Conservation (phyloP, 2,888 invertebrate genomes). For the Lathronympha strigana region DNA sequence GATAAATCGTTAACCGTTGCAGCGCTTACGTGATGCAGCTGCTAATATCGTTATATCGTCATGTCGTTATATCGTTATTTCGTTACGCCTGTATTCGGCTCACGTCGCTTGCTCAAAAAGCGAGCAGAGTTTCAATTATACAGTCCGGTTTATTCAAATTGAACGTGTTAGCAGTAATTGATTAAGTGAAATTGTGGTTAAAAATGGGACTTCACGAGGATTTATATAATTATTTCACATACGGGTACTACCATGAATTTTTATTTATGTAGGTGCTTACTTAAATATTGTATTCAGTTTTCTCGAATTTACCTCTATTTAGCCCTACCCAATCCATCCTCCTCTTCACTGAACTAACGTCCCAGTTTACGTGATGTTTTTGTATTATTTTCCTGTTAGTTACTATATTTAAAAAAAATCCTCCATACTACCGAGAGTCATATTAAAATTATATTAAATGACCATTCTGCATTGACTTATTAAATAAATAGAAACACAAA, state of each 20-base stretch:
- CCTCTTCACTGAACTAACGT: too few species aligned
- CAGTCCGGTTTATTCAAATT: slow-evolving; percentile 40
- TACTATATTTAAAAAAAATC: too few species aligned
- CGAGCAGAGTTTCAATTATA: slow-evolving; percentile 65
- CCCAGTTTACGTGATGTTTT: too few species aligned
- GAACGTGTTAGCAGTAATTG: slow-evolving; percentile 37
- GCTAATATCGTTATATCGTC: slow-evolving; percentile 34
- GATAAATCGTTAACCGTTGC: slow-evolving; percentile 59
- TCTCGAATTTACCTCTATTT: too few species aligned
- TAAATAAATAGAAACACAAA: too few species aligned
- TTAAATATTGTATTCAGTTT: too few species aligned
- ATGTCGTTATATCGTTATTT: slow-evolving; percentile 27
- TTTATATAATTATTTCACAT: not conserved
- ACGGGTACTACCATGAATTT: not conserved
- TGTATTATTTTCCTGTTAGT: too few species aligned
- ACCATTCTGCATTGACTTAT: too few species aligned
- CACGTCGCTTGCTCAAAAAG: slow-evolving; percentile 55
- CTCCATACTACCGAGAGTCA: too few species aligned
- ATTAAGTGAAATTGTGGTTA: slow-evolving; percentile 31
- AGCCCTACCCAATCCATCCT: too few species aligned
- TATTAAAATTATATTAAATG: too few species aligned
- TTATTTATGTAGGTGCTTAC: too few species aligned
- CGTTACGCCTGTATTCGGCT: slow-evolving; percentile 27
- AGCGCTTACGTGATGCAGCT: slow-evolving; percentile 54
- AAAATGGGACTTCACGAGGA: slow-evolving; percentile 1